Evolutionary conservation across 2,113 vertebrate species (phyloP).

Genomic region (Mormyrus lacerda): DNA sequence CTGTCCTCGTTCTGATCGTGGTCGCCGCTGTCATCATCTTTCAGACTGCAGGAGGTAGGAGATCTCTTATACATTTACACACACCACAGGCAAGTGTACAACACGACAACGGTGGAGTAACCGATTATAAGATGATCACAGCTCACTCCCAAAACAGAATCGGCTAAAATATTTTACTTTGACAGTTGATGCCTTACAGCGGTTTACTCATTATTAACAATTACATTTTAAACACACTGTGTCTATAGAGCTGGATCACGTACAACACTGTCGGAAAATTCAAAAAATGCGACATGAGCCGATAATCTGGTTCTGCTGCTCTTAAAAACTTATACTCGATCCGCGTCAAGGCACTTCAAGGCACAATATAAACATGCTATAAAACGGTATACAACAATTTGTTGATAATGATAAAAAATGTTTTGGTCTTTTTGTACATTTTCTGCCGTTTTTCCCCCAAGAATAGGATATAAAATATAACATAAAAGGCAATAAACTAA

Average conservation of each 20-base stretch:
- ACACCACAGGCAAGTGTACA: neutral
- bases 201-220: neutral
- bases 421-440: neutral
- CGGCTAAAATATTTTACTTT: neutral
- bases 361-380: neutral
- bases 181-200: neutral
- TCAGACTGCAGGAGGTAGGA: slow-evolving; percentile 47
- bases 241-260: neutral
- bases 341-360: neutral
- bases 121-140: neutral
- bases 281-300: neutral
- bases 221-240: neutral
- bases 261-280: neutral
- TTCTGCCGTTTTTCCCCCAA: neutral
- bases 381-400: neutral
- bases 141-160: neutral
- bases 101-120: neutral
- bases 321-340: neutral
- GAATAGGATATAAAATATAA: neutral
- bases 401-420: neutral
- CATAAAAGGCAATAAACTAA: neutral
- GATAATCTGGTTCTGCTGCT: neutral
- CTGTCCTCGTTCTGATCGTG: slow-evolving; percentile 63
- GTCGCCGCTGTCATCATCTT: slow-evolving; percentile 73
- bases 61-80: neutral